Evolutionary conservation across 2,113 vertebrate genomes (phyloP).

Genomic region (Mormyrus lacerda): DNA sequence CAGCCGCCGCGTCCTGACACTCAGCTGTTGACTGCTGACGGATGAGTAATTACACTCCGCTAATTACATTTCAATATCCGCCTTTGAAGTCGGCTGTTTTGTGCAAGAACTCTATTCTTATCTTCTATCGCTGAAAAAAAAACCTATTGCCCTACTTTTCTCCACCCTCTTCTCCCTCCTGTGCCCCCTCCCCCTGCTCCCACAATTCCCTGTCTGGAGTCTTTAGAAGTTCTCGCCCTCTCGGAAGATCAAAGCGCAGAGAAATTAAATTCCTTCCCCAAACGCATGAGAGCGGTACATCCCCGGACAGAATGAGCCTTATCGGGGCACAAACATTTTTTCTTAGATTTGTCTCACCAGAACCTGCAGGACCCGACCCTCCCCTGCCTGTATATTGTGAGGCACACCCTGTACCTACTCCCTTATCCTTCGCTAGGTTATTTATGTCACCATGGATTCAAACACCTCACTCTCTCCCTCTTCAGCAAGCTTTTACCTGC

Average conservation of each 20-base stretch:
- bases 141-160: conserved; percentile 38
- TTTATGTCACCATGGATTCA: not conserved
- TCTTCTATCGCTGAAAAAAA: conserved; percentile 38
- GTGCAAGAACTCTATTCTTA: conserved; percentile 31
- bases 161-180: conserved; percentile 14
- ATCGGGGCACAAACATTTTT: conserved; percentile 13
- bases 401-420: not conserved
- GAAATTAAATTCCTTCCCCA: conserved; percentile 29
- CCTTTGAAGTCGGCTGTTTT: conserved; percentile 36
- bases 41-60: conserved; percentile 30
- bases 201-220: conserved; percentile 25
- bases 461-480: not conserved
- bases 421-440: not conserved
- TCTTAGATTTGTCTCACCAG: conserved; percentile 8
- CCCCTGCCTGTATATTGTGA: conserved; percentile 8
- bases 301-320: conserved; percentile 2
- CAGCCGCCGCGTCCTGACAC: conserved; percentile 18
- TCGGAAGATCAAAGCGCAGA: conserved; percentile 34
- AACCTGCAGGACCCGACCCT: conserved; percentile 10
- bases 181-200: not conserved
- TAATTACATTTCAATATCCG: conserved; percentile 29
- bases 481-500: not conserved
- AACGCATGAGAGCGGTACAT: conserved; percentile 24
- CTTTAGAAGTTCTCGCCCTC: conserved; percentile 33
- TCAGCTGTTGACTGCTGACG: conserved; percentile 35